Evolutionary conservation across 2,888 invertebrate species (phyloP), one percentile per base, ranked within the genome.

Genomic region (Amblyjoppa fuscipennis): DNA sequence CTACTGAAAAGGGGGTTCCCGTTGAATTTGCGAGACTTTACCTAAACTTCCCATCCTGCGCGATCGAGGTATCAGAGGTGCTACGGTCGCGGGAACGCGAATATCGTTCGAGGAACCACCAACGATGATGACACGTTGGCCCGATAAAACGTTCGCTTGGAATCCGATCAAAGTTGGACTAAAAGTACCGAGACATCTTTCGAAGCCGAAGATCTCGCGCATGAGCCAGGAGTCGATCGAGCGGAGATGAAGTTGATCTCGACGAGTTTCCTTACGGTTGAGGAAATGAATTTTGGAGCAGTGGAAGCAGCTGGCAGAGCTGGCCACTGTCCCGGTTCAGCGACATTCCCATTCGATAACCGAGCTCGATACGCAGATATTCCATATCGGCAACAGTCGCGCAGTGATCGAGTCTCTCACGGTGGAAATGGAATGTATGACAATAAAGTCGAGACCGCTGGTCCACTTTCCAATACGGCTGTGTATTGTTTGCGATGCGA

Each of bases 1-100:
- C 20, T 49, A 20, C 6, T 28, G 84, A 69, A 74, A 84, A 88
- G 77, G 68, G 56, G 81, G 28, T 61, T 81, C 59, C 13, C 82
- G 64, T 66, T 77, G 85, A 87, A 88, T 84, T 84, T 53, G 61
- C 25, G 56, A 76, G 81, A 88, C 45, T 34, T 64, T 64, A 2
- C 16, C 1, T 31, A 31, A 25, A 16, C 68, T 41, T 53, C 25
- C 38, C n/a, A 34, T 38, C 56, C 51, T 31, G 16, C 41, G n/a
- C 25, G 25, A 25, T 16, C 45, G 34, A 20, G 20, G 68, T 11
- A 51, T 9, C 20, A 49, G 20, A 61, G 41, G 11, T 25, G 59
- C 59, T 13, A 6, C 13, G 28, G 25, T 59, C 13, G 59, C 13
- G n/a, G 45, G 41, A 9, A 41, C 61, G 28, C 28, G 61, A 59